A percentile compares a stretch with the other conserved stretches of the same genome.
Conservation (phyloP, 2,113 vertebrate genomes). For the Pelusios castaneus region DNA sequence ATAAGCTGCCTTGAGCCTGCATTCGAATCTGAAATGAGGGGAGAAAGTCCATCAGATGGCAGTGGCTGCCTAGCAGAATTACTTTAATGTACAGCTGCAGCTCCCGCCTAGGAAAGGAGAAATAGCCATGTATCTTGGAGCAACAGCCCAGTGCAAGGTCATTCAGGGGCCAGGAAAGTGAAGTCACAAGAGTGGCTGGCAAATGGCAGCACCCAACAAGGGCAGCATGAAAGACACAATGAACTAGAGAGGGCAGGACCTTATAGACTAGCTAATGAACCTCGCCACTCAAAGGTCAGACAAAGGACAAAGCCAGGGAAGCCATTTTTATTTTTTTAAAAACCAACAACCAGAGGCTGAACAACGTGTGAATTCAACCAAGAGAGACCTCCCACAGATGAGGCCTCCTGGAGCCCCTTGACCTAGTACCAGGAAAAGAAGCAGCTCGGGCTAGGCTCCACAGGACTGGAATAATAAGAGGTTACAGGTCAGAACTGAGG, state of each 20-base stretch:
- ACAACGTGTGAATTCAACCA: background rate
- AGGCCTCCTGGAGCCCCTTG: background rate
- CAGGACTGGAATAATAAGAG: background rate
- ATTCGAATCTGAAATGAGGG: slow-evolving; percentile 88
- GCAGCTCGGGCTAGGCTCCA: background rate
- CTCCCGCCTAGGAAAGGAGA: background rate
- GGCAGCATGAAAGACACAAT: background rate
- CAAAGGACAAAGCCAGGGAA: background rate
- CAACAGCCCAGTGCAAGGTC: background rate
- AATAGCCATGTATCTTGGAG: background rate
- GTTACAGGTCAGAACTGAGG: fast-evolving
- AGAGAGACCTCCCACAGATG: background rate
- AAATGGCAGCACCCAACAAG: background rate
- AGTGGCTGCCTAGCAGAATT: fast-evolving
- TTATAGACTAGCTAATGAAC: background rate
- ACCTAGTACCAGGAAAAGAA: background rate
- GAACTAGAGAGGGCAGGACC: background rate
- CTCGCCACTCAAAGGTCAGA: background rate
- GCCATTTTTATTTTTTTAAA: background rate
- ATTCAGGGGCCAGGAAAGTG: background rate
- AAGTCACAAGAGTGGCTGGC: fast-evolving
- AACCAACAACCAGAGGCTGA: background rate
- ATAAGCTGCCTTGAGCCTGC: slow-evolving; percentile 94
- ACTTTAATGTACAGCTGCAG: fast-evolving
- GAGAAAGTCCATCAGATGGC: fast-evolving